Evolutionary conservation across 2,888 invertebrate genomes (phyloP), one percentile per base, ranked within the genome.

Genomic region (Polydesmus complanatus): DNA sequence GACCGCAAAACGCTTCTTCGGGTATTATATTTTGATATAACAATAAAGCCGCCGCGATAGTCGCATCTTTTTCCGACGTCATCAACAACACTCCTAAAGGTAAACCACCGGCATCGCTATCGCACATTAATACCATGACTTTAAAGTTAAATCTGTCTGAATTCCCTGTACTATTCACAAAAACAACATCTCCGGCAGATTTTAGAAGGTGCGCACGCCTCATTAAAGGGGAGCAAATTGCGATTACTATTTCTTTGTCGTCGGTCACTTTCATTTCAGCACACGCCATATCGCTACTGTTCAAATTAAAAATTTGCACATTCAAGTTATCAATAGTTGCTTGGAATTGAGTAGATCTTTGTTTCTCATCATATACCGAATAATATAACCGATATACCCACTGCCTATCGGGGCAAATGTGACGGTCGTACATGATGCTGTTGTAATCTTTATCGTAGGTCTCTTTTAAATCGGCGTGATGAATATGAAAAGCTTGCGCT

Each of bases 81-180:
- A 27, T 56, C 14, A 56, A 27, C 48, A 56, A 21, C 56, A 56
- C 56, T 18, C 47, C 56, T 5, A 56, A 19, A 3, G 56, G 56
- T 19, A 56, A 21, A 5, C 47, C 56, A 21, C 56, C 56, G n/a
- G 49, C 48, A 3, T 18, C n/a, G 14, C 47, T 48, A 23, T 56
- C 18, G 21, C 19, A 19, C 47, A 56, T n/a, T 5, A 56, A n/a
- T n/a, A 56, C 18, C 11, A 48, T 14, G 3, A 27, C 56, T 19
- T 27, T 25, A 19, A 25, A 56, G 5, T 56, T 18, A 11, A 11
- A 48, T 23, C 48, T 56, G 56, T 56, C 56, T 3, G 27, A 27
- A 23, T 48, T 56, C 3, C 56, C 56, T 14, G 19, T 48, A 19
- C 23, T 25, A 21, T 56, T 48, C 27, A 56, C 37, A 21, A 19